Evolutionary conservation across 92 coral and sea anemone genomes (phyloP), one percentile per base, ranked within the genome.

Genomic region (Palythoa caribaeorum): DNA sequence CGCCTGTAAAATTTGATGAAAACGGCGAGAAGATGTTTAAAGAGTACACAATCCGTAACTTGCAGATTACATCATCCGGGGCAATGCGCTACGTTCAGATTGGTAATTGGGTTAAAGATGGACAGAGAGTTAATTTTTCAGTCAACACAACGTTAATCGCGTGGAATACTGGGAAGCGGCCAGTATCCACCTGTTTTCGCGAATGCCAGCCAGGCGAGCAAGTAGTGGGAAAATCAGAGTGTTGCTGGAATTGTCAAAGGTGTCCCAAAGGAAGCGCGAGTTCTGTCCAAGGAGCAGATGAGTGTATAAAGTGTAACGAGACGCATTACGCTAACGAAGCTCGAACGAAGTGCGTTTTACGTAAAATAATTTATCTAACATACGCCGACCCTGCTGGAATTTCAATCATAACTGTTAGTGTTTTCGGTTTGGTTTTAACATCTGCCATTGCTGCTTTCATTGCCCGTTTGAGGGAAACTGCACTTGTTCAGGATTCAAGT

Each of bases 181-280:
- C 99, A 0, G 89, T 57, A 15, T 93, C 99, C 1, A 97, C 94
- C 8, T 97, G 99, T 77, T 94, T 94, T 76, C 93, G 94, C 9
- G 94, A 79, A 71, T 97, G 99, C 71, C 91, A 88, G 52, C 97
- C 98, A 0, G 99, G 99, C 0, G 96, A 95, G 71, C 72, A 85
- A 74, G 89, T 94, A 16, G 99, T 97, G 48, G 99, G 99, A 9
- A 94, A 90, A 84, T 94, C 98, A 47, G 96, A 92, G 80, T 97
- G 99, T 53, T 97, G 99, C 44, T 97, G 99, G 99, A 94, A 93
- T 50, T 97, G 99, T 78, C 97, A 97, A 77, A 90, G 88, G 79
- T 97, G 99, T 76, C 95, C 91, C 80, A 97, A 95, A 80, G 99
- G 99, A 1, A 83, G 86, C n/a, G 91, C 94, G 35, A 97, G 99